A percentile compares a stretch with the other conserved stretches of the same genome.
Evolutionary conservation across 35 echinoderm and acorn worm genomes (phyloP).

Genomic region (Patiria miniata): DNA sequence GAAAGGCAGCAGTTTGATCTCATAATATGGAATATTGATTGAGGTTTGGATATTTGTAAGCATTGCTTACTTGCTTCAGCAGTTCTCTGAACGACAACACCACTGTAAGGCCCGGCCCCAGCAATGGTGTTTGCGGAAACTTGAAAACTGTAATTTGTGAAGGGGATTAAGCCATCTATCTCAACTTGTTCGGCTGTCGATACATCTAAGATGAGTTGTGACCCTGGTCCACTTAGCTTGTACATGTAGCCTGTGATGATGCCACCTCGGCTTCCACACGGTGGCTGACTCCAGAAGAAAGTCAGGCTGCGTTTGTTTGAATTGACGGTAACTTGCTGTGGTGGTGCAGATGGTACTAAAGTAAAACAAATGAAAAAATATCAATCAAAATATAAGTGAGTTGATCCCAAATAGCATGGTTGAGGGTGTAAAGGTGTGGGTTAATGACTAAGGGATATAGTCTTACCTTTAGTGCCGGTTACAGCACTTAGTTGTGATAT

Average conservation of each 20-base stretch:
- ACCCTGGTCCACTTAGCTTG: neutral
- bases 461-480: no score
- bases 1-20: no score
- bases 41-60: no score
- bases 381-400: no score
- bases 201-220: no score
- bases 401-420: no score
- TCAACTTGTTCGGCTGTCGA: neutral
- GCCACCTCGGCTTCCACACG: slow-evolving; percentile 12
- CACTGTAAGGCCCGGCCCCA: neutral
- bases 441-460: no score
- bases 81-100: neutral
- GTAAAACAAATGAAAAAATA: no score
- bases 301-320: neutral
- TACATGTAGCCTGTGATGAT: neutral
- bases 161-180: neutral
- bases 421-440: no score
- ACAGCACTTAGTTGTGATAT: no score
- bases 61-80: neutral
- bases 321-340: neutral
- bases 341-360: no score
- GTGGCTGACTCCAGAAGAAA: slow-evolving; percentile 6
- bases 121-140: slow-evolving; percentile 10
- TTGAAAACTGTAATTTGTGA: slow-evolving; percentile 9
- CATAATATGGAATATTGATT: no score